A percentile compares a stretch with the other conserved stretches of the same genome.
phyloP scores from a whole-genome alignment of 2,113 vertebrate species.

The Chlamydotis undulata region DNA sequence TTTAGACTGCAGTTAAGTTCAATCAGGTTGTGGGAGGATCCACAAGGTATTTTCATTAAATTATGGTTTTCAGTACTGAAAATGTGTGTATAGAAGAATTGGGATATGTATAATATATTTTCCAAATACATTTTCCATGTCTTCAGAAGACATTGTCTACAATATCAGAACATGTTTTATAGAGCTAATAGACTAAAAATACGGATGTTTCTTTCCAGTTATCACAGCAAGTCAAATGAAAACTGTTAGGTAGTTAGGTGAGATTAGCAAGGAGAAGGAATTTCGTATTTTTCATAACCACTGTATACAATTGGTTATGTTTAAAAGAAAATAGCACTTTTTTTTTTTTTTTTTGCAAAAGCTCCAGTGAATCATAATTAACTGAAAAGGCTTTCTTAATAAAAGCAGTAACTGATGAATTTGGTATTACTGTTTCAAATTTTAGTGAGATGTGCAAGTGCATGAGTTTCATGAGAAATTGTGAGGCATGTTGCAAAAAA shows the following conservation, averaged over 20 bases:
- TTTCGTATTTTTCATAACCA: not conserved
- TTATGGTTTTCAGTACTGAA: not conserved
- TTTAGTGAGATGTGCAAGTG: not conserved
- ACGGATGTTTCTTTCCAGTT: not conserved
- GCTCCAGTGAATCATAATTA: not conserved
- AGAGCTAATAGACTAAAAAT: not conserved
- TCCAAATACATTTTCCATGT: not conserved
- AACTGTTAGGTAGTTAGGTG: not conserved
- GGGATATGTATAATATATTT: not conserved
- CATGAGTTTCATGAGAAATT: not conserved
- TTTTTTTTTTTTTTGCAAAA: not conserved
- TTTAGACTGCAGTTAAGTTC: not conserved
- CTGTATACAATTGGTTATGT: not conserved
- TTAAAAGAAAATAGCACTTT: not conserved
- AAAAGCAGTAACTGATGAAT: not conserved
- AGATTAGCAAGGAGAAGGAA: not conserved
- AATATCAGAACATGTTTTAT: not conserved
- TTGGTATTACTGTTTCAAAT: not conserved
- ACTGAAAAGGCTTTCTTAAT: not conserved
- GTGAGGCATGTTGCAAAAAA: not conserved
- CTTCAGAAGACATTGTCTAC: not conserved
- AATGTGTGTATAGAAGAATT: not conserved
- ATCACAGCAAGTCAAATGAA: not conserved
- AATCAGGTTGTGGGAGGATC: not conserved
- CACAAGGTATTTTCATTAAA: not conserved